Conservation (phyloP, 1,140 invertebrate species). For the Aphelenchoides fujianensis region DNA sequence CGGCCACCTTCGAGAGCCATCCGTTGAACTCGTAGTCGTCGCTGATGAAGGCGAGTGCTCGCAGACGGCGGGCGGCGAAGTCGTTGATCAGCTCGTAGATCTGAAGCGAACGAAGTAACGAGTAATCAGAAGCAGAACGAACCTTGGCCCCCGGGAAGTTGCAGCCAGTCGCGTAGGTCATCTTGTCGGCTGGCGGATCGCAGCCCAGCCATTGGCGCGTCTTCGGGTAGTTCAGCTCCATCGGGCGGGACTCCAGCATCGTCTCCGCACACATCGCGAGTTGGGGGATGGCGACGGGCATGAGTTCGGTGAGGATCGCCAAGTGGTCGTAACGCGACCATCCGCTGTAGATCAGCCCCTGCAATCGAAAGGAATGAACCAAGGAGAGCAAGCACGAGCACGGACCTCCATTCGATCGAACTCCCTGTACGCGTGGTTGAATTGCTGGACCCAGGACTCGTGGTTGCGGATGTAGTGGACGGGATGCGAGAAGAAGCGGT, state of each 20-base stretch:
- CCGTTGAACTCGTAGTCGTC: constrained; percentile 55
- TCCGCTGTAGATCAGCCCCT: constrained; percentile 58
- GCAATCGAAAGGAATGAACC: constrained; percentile 15
- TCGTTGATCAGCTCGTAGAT: constrained; percentile 54
- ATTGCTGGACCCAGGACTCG: constrained; percentile 55
- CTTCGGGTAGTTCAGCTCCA: constrained; percentile 36
- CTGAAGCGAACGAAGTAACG: constrained; percentile 15
- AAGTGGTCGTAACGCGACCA: constrained; percentile 78
- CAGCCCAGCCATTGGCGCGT: constrained; percentile 36
- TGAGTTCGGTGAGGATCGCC: constrained; percentile 82
- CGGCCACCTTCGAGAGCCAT: constrained; percentile 47
- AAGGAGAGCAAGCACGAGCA: constrained; percentile 5
- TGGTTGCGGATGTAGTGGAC: constrained; percentile 59
- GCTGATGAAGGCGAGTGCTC: constrained; percentile 42
- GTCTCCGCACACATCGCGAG: constrained; percentile 64
- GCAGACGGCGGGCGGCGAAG: constrained; percentile 11
- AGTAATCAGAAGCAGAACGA: too few relatives aligned
- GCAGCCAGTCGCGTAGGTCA: constrained; percentile 35
- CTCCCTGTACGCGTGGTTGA: constrained; percentile 51
- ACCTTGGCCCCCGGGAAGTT: constrained; percentile 40
- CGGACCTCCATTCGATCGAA: constrained; percentile 53
- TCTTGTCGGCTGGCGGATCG: constrained; percentile 22
- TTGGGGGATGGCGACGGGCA: constrained; percentile 76
- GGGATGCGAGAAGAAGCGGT: constrained; percentile 54
- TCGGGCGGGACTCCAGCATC: constrained; percentile 47